Evolutionary conservation across 2,797 vertebrate genomes (phyloP).

Genomic region (Hyperoplus immaculatus): DNA sequence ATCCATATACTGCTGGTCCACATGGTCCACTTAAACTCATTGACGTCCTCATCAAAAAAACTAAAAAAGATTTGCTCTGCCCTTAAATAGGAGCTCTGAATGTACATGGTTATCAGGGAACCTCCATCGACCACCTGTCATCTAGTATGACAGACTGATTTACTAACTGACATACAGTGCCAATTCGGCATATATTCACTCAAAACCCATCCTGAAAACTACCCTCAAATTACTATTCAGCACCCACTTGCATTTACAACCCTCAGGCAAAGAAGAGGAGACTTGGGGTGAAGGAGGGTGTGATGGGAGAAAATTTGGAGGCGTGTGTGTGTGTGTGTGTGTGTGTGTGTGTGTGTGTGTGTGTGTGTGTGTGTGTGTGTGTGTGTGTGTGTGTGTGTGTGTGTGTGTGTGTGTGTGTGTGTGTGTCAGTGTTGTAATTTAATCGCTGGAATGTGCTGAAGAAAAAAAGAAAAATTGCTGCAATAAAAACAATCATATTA

Average conservation of each 20-base stretch:
- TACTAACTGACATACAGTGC: constrained; percentile 75
- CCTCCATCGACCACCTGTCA: constrained; percentile 73
- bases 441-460: constrained; percentile 59
- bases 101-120: constrained; percentile 39
- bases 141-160: constrained; percentile 60
- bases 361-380: not conserved
- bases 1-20: constrained; percentile 11
- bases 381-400: not conserved
- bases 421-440: constrained; percentile 49
- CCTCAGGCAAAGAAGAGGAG: constrained; percentile 66
- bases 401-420: not conserved
- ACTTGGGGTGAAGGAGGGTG: constrained; percentile 48
- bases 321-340: not conserved
- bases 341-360: no score
- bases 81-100: constrained; percentile 47
- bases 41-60: not conserved
- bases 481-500: constrained; percentile 62
- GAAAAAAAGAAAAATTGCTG: constrained; percentile 32
- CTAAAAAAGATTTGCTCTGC: not conserved
- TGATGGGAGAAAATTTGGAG: constrained; percentile 12
- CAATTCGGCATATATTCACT: constrained; percentile 71
- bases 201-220: constrained; percentile 61
- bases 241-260: constrained; percentile 70
- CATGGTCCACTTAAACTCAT: constrained; percentile 3
- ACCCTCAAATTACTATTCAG: constrained; percentile 69